Percentiles rank a stretch among this genome's conserved stretches.
These are phyloP conservation scores for Marronus borbonicus DNA, from an alignment of 2,888 invertebrate genomes.

Conservation along the genomic window DNA sequence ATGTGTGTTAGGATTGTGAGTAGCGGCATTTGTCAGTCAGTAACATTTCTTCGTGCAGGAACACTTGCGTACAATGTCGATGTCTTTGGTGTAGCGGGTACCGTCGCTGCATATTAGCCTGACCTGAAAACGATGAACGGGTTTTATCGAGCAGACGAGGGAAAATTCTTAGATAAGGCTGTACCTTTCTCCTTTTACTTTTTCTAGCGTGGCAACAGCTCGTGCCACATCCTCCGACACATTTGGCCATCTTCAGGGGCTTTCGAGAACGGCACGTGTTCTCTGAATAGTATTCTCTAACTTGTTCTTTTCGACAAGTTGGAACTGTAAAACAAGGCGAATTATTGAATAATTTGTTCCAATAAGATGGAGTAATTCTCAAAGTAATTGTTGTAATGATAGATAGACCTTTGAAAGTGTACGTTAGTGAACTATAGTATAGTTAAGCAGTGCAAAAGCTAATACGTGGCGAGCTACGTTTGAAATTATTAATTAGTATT, in stretches of 20 bases:
- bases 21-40: slow-evolving; percentile 79
- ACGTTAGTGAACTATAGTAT: no score
- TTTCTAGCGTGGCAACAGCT: slow-evolving; percentile 93
- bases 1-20: slow-evolving; percentile 69
- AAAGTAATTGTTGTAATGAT: not conserved
- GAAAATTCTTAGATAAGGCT: no score
- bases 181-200: slow-evolving; percentile 93
- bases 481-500: no score
- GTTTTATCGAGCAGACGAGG: no score
- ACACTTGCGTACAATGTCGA: slow-evolving; percentile 97
- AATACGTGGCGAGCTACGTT: no score
- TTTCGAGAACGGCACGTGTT: slow-evolving; percentile 93
- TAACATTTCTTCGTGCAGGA: slow-evolving; percentile 95
- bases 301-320: slow-evolving; percentile 90
- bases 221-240: slow-evolving; percentile 85
- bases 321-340: slow-evolving; percentile 73
- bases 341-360: not conserved
- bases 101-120: slow-evolving; percentile 94
- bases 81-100: slow-evolving; percentile 94
- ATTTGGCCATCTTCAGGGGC: slow-evolving; percentile 91
- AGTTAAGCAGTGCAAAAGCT: no score
- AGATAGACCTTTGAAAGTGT: no score
- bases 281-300: slow-evolving; percentile 91
- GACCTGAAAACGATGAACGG: slow-evolving; percentile 73
- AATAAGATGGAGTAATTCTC: not conserved